A percentile compares a stretch with the other conserved stretches of the same genome.
These are phyloP conservation scores for Boleophthalmus pectinirostris DNA, from an alignment of 2,113 vertebrate genomes.

Conservation along the genomic window DNA sequence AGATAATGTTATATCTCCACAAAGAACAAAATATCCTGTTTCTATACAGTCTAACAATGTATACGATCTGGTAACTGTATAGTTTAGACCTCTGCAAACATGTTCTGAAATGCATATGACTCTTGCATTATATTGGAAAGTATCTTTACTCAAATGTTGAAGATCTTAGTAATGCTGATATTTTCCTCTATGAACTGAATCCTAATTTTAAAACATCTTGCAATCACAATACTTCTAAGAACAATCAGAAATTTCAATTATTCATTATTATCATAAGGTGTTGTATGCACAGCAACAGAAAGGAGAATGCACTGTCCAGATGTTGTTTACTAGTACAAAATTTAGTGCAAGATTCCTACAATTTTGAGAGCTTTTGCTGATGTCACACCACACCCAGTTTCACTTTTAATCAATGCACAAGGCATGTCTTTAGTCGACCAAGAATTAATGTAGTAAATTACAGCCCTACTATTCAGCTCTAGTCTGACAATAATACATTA, in stretches of 20 bases:
- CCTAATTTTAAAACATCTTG: too few relatives aligned
- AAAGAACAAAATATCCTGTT: not conserved
- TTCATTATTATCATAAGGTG: not conserved
- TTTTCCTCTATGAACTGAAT: too few relatives aligned
- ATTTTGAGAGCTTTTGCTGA: too few relatives aligned
- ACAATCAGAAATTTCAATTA: too few relatives aligned
- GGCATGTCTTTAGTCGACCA: not conserved
- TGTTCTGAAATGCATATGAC: too few relatives aligned
- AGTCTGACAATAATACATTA: not conserved
- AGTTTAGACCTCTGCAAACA: too few relatives aligned
- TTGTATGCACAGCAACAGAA: not conserved
- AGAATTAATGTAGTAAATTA: not conserved
- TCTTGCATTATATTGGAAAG: too few relatives aligned
- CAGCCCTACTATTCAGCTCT: not conserved
- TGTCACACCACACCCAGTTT: too few relatives aligned
- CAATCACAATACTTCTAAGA: too few relatives aligned
- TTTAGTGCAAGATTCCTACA: too few relatives aligned
- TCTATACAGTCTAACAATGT: not conserved
- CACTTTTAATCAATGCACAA: not conserved
- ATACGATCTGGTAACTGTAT: not conserved
- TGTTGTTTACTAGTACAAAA: not conserved
- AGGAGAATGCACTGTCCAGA: not conserved
- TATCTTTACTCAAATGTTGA: too few relatives aligned
- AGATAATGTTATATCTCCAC: too few relatives aligned
- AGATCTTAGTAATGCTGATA: not conserved